These are phyloP conservation scores for Vultur gryphus DNA, from an alignment of 2,797 vertebrate species.

Conservation along the genomic window DNA sequence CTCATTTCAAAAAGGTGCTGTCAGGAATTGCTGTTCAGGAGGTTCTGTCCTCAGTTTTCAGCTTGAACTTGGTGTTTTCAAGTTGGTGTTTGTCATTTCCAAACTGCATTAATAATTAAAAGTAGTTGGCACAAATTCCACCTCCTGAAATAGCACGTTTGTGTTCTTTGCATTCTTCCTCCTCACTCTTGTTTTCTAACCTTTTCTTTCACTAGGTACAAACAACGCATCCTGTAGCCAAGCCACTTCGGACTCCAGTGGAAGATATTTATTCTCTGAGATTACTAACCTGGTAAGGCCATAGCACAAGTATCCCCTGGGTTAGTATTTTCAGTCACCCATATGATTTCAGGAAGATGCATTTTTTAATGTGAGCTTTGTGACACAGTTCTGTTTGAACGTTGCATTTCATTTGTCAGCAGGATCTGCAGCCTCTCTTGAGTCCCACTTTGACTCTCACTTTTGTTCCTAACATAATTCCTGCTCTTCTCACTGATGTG, in stretches of 20 bases:
- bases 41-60: not conserved
- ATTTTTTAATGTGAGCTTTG: not conserved
- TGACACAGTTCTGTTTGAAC: not conserved
- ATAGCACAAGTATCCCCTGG: not conserved
- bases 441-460: not conserved
- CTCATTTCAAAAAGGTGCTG: not conserved
- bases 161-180: not conserved
- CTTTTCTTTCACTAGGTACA: constrained; percentile 49
- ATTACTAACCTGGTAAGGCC: constrained; percentile 59
- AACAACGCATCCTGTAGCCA: not conserved
- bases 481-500: not conserved
- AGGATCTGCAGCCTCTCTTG: not conserved
- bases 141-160: not conserved
- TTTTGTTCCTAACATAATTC: not conserved
- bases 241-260: not conserved
- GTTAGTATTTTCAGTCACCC: not conserved
- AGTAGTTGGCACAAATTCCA: not conserved
- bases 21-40: not conserved
- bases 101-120: not conserved
- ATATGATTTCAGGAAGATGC: not conserved
- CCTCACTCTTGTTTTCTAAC: not conserved
- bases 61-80: not conserved
- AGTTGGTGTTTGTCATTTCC: not conserved
- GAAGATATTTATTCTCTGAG: constrained; percentile 33
- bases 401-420: not conserved